Evolutionary conservation across 2,113 vertebrate species (phyloP).

Genomic region (Ivindomyrus marchei): DNA sequence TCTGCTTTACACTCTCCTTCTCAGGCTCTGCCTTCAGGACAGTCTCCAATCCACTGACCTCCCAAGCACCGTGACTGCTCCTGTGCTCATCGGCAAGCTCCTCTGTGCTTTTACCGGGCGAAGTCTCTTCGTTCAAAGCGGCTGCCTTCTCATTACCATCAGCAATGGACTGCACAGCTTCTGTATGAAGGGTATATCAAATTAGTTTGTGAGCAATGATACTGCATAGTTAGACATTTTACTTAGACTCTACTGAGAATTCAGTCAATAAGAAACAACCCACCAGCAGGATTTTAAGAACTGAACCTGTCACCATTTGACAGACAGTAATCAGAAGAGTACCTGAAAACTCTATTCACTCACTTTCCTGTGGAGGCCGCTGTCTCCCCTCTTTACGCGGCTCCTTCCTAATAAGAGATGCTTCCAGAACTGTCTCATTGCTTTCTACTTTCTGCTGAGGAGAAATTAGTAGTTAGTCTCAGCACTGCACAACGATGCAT

Average conservation of each 20-base stretch:
- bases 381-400: neutral
- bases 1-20: constrained; percentile 10
- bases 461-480: neutral
- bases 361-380: constrained; percentile 5
- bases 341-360: neutral
- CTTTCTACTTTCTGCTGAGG: constrained; percentile 3
- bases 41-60: constrained; percentile 51
- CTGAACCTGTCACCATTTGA: neutral
- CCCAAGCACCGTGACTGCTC: constrained; percentile 18
- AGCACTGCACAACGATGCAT: neutral
- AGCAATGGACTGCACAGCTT: constrained; percentile 31
- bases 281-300: neutral
- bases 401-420: constrained; percentile 3
- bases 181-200: neutral
- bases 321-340: neutral
- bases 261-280: neutral
- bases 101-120: constrained; percentile 1
- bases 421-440: neutral
- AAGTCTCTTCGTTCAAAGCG: neutral
- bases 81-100: neutral
- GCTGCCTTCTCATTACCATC: constrained; percentile 46
- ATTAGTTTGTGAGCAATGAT: neutral
- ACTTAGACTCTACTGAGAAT: neutral
- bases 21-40: constrained; percentile 30
- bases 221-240: neutral